Evolutionary conservation across 2,888 invertebrate genomes (phyloP), one percentile per base, ranked within the genome.

Genomic region (Microchrysa polita): DNA sequence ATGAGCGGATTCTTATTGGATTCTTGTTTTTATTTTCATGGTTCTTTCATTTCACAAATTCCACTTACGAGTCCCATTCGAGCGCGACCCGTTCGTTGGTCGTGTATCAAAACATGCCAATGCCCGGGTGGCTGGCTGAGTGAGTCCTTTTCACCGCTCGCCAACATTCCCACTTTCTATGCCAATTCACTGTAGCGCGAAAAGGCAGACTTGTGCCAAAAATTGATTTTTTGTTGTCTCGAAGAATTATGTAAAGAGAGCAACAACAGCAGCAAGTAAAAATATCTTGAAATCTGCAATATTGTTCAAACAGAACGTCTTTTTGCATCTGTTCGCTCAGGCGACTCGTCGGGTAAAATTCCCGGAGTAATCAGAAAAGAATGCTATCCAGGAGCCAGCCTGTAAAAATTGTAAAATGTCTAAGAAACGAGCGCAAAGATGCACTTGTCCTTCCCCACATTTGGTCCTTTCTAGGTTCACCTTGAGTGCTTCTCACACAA

Each of bases 211-310:
- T 57, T 57, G 69, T 69, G 69, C 69, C 69, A 69, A 69, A 69
- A 55, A 40, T 69, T 40, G 23, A 55, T 69, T 57, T 69, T 55
- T 18, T 55, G 1, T 55, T 57, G 48, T 67, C 57, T 57, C 16
- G 34, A 10, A 18, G 48, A 69, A 69, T 69, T 69, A 57, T 69
- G 57, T 55, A 69, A 69, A 69, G 65, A 69, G 65, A 61, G 12
- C 65, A 34, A 34, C 27, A 34, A 7, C 27, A 34, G 27, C 27
- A 34, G n/a, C n/a, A 65, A 34, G 65, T 22, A 20, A 69, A 53
- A 55, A 27, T 18, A 67, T 55, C 67, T 27, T 23, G 67, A 53
- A 67, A 53, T 57, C 27, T 34, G 16, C 27, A 67, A 48, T n/a
- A n/a, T 65, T 20, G 65, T 34, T 65, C 61, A 48, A 44, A 42